Evolutionary conservation across 2,888 invertebrate genomes (phyloP).

Genomic region (Mantis religiosa): DNA sequence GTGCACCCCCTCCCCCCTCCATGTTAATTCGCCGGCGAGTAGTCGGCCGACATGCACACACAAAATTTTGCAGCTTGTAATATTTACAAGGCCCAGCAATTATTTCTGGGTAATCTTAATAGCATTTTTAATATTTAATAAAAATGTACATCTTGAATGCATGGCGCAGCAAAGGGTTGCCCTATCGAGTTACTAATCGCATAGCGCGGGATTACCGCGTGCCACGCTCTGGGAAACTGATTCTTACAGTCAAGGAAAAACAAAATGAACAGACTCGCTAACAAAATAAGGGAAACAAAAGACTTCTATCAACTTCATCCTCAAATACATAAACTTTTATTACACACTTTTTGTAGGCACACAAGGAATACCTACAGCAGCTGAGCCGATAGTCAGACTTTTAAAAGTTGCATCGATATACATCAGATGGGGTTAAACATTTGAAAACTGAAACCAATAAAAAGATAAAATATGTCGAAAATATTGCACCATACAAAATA

Average conservation of each 20-base stretch:
- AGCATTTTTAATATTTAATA: constrained; percentile 22
- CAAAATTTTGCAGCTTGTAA: background rate
- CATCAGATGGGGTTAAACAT: no score
- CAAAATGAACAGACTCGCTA: no score
- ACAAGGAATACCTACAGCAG: no score
- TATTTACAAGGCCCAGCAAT: constrained; percentile 10
- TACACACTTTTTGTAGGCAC: no score
- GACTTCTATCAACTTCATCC: no score
- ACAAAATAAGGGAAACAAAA: no score
- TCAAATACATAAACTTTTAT: no score
- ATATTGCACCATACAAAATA: no score
- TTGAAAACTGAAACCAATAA: no score
- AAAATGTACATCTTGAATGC: constrained; percentile 2
- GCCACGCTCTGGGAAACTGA: background rate
- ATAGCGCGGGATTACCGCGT: background rate
- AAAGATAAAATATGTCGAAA: no score
- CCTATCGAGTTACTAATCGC: constrained; percentile 8
- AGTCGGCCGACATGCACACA: background rate
- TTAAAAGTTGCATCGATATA: no score
- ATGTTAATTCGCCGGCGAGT: background rate
- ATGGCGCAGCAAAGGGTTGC: background rate
- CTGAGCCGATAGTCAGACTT: no score
- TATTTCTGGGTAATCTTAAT: constrained; percentile 25
- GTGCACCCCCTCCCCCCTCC: background rate
- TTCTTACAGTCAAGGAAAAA: background rate